Evolutionary conservation across 2,888 invertebrate genomes (phyloP), one percentile per base, ranked within the genome.

Genomic region (Apodemia mormo): DNA sequence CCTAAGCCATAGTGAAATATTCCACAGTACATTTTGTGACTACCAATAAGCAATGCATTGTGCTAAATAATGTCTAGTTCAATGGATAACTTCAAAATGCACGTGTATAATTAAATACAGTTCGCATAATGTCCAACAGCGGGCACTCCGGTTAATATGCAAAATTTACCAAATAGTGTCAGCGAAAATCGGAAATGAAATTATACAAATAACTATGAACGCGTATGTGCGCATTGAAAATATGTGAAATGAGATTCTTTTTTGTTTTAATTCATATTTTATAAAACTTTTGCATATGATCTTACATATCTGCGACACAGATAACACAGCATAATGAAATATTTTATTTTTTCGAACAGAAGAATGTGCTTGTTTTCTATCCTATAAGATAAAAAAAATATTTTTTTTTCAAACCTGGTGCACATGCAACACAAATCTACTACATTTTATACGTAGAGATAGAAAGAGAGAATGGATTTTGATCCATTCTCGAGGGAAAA

Each of bases 111-210:
- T 82, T 79, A 77, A 79, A 81, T 83, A 77, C 74, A 75, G 77
- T 83, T 82, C 81, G 81, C 82, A 83, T 82, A 83, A 82, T 81
- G 76, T 70, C 74, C 74, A 74, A 74, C 67, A 69, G 74, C 73
- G 76, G 73, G 73, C 75, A 75, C 72, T 71, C 70, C 72, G 74
- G 74, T 75, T 79, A 76, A 79, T 80, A 82, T 79, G 78, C 78
- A 72, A 77, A 78, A 79, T 77, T 73, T 71, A 67, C 73, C 73
- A 71, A 69, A 73, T 73, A 72, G 73, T 75, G 75, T 71, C 74
- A 77, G 72, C 75, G 77, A 74, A 77, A 77, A 79, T 76, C 73
- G 75, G 72, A 71, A 71, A 72, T 49, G 65, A 67, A 61, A 68
- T 73, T 22, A 22, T 22, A 22, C 22, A 22, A 0, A 22, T 70